A percentile compares a stretch with the other conserved stretches of the same genome.
phyloP scores from a whole-genome alignment of 2,888 invertebrate species.

The Halocaridina rubra region DNA sequence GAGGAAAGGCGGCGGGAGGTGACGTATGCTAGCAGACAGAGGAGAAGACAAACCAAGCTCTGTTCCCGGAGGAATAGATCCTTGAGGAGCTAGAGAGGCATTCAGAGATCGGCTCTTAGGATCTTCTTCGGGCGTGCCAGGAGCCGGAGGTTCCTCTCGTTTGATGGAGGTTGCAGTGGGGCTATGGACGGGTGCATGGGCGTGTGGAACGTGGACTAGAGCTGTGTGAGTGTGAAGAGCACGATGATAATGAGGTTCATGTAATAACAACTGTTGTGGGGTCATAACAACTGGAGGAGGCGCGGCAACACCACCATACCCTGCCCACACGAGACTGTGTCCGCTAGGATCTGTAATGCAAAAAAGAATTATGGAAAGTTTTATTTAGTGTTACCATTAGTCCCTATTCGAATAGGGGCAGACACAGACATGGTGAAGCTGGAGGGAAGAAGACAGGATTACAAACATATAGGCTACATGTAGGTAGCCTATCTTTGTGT shows the following conservation, averaged over 20 bases:
- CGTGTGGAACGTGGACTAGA: slow-evolving; percentile 39
- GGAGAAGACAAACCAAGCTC: slow-evolving; percentile 18
- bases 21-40: slow-evolving; percentile 14
- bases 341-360: slow-evolving; percentile 40
- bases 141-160: slow-evolving; percentile 41
- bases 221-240: slow-evolving; percentile 35
- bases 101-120: slow-evolving; percentile 30
- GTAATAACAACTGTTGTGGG: slow-evolving; percentile 43
- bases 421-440: no score
- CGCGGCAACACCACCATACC: slow-evolving; percentile 34
- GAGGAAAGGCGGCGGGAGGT: slow-evolving; percentile 26
- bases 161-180: slow-evolving; percentile 37
- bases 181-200: slow-evolving; percentile 37
- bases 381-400: no score
- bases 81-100: slow-evolving; percentile 13
- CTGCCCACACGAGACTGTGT: slow-evolving; percentile 52
- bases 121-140: slow-evolving; percentile 38
- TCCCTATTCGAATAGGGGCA: no score
- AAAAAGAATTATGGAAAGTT: no score
- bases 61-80: slow-evolving; percentile 4
- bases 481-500: no score
- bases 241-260: slow-evolving; percentile 28
- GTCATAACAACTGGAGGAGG: slow-evolving; percentile 52
- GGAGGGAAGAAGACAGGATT: no score
- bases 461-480: no score